Base-by-base conservation (phyloP, 1,140 invertebrate species). In the Agrilus planipennis region DNA sequence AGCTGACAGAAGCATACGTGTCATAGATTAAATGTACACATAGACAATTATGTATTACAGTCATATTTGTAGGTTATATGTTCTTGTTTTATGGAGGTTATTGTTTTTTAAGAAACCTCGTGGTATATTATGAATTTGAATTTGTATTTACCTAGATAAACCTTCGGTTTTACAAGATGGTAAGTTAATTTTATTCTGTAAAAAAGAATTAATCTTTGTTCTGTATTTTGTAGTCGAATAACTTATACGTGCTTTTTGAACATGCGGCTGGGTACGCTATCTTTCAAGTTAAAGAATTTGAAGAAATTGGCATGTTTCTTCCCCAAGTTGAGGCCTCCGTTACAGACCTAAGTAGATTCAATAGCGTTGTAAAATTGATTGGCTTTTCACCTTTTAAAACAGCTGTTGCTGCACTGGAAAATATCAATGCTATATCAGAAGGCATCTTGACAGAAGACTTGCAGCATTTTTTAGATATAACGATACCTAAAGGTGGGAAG, bases 331-430 rank as follows among this genome's bases (percentile, higher is more conserved):
- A 97, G 64, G 75, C 79, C 28, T 89, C 88, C 0, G 78, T 95
- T 2, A 79, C 76, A 4, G 87, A 98, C 55, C 55, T 92, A 1
- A 75, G 79, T 35, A 77, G 86, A 48, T 99, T 99, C 61, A 84
- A 89, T 54, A 77, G 83, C 20, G 75, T 98, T 10, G 86, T 98
- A 0, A 84, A 90, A 44, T 62, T 99, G 1, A 71, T 81, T 10
- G 83, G 84, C 0, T 99, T 99, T 66, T 73, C 76, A 31, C 92
- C 96, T 0, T 99, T 99, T 61, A 97, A 94, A 69, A 91, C 85
- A 52, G 92, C 91, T 16, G 68, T 89, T 14, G 73, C 84, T 41
- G 94, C 95, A 12, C 67, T 99, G 42, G 92, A 98, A 58, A 98
- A 94, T 63, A 85, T 94, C 19, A 98, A 99, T 67, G 81, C 80